These are phyloP conservation scores for Pocillopora verrucosa DNA, from an alignment of 64 coral and sea anemone species.

Conservation along the genomic window DNA sequence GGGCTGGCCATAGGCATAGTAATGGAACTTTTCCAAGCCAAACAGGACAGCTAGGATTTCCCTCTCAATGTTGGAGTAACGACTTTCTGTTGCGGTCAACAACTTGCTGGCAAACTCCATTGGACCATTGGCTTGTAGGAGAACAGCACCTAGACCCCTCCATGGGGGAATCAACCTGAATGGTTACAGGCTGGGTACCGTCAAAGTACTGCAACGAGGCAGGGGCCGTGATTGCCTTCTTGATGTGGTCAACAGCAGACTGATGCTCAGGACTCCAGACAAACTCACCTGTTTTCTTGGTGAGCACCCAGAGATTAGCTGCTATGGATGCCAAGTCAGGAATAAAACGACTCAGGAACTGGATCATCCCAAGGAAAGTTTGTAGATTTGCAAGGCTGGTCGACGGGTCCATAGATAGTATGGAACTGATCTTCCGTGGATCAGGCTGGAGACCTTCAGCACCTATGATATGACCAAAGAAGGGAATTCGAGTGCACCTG, in stretches of 20 bases:
- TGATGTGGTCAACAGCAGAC: neutral
- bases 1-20: constrained; percentile 40
- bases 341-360: constrained; percentile 48
- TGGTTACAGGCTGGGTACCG: constrained; percentile 4
- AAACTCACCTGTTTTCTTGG: constrained; percentile 31
- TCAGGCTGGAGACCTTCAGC: constrained; percentile 20
- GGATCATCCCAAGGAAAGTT: constrained; percentile 22
- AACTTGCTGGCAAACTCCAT: constrained; percentile 38
- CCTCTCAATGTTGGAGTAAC: constrained; percentile 42
- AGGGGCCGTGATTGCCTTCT: neutral
- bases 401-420: constrained; percentile 20
- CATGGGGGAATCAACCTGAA: constrained; percentile 14
- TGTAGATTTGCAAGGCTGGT: constrained; percentile 44
- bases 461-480: constrained; percentile 13
- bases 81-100: constrained; percentile 21
- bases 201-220: constrained; percentile 25
- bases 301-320: constrained; percentile 48
- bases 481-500: constrained; percentile 33
- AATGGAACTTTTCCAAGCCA: constrained; percentile 58
- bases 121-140: constrained; percentile 43
- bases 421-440: neutral
- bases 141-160: constrained; percentile 39
- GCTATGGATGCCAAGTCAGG: constrained; percentile 56
- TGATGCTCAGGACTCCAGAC: constrained; percentile 29
- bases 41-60: constrained; percentile 49